Evolutionary conservation across 1,140 invertebrate genomes (phyloP).

Genomic region (Sesamia nonagrioides): DNA sequence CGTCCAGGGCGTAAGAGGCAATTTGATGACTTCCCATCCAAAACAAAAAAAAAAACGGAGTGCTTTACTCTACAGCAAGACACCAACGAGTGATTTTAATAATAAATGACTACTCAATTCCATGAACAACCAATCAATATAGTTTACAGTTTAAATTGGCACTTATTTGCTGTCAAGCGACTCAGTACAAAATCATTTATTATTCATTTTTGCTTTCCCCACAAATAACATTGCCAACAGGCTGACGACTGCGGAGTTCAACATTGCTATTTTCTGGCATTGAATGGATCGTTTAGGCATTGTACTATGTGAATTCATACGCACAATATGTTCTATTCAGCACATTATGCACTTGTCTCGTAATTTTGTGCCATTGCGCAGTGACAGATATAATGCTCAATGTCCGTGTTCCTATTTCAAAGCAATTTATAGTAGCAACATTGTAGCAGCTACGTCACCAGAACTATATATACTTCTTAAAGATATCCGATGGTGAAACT

Average conservation of each 20-base stretch:
- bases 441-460: neutral
- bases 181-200: neutral
- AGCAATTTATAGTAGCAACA: conserved; percentile 19
- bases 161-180: neutral
- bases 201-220: conserved; percentile 21
- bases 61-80: no score
- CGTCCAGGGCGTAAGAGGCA: no score
- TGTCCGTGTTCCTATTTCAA: conserved; percentile 26
- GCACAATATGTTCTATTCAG: conserved; percentile 30
- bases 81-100: no score
- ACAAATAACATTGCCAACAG: conserved; percentile 33
- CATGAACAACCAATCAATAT: neutral
- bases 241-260: conserved; percentile 12
- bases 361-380: conserved; percentile 28
- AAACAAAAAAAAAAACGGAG: no score
- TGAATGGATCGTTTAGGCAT: conserved; percentile 9
- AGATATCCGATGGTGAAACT: neutral
- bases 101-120: no score
- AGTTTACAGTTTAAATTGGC: neutral
- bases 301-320: conserved; percentile 16
- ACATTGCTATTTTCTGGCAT: conserved; percentile 40
- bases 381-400: conserved; percentile 35
- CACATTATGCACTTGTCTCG: conserved; percentile 24
- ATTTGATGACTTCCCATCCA: no score
- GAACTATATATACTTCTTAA: conserved; percentile 4